Base-by-base conservation (phyloP, 1,140 invertebrate species). In the Pseudomyrmex gracilis region DNA sequence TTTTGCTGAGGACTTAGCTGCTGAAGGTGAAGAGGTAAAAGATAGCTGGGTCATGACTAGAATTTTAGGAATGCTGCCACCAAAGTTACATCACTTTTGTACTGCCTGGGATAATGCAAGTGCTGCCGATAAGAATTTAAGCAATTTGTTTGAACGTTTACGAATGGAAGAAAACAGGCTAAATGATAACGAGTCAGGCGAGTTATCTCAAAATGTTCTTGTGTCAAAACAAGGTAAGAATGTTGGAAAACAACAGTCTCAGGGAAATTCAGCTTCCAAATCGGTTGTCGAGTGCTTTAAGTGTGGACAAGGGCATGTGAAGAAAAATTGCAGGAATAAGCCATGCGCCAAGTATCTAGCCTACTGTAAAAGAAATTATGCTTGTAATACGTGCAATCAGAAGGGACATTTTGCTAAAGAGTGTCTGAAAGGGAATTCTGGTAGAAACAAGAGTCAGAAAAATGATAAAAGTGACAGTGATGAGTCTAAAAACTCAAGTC, bases 281-380 rank as follows among this genome's bases (percentile, higher is more conserved):
- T 24, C 24, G 24, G 0, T 1, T 24, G 2, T 24, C 24, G 83
- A 85, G 61, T 89, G 88, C 34, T 88, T 82, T 34, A 87, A 89
- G 45, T 87, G 86, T 55, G 84, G 82, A 10, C 71, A 47, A 78
- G 82, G 86, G 12, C 88, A 88, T 20, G 43, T 84, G 0, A 89
- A 89, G 68, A 88, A 84, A 71, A 20, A 70, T 60, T 90, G 87
- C 43, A 82, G 57, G 47, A 82, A 84, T 51, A 90, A 88, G 49
- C 87, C 85, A 17, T 88, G 85, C 64, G 61, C 60, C 2, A 89
- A 89, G 45, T 87, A 88, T 34, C 10, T 90, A 10, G 82, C 63
- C 0, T 88, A 90, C 58, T 90, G 86, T 55, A 90, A 86, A 63
- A 86, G 82, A 9, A 86, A 70, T 12, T 87, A 88, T 61, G 34